These are phyloP conservation scores for Muscina levida DNA, from an alignment of 2,888 invertebrate species.

Conservation along the genomic window DNA sequence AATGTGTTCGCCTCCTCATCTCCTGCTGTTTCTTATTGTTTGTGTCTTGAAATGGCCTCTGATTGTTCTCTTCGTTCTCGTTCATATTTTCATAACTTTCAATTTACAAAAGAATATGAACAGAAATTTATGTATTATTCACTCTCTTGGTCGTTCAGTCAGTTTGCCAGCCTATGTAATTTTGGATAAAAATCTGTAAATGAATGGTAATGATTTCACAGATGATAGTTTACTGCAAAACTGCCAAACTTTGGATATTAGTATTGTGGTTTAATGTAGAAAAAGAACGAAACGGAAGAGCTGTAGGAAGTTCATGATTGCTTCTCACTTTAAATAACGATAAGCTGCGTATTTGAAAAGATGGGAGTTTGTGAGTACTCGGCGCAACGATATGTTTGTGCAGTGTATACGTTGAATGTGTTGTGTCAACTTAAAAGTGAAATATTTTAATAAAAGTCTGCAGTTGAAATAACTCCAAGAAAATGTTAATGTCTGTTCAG, in stretches of 20 bases:
- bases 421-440: no score
- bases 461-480: no score
- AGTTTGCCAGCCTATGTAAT: neutral
- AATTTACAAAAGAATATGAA: slow-evolving; percentile 19
- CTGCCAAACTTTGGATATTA: neutral
- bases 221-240: neutral
- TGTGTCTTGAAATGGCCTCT: neutral
- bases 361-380: no score
- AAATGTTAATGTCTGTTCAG: no score
- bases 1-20: neutral
- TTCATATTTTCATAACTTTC: slow-evolving; percentile 18
- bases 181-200: neutral
- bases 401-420: no score
- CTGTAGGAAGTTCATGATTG: no score
- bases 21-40: neutral
- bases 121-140: neutral
- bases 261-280: no score
- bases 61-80: neutral
- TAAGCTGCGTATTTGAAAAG: no score
- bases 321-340: no score
- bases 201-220: neutral
- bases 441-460: no score
- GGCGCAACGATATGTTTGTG: no score
- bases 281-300: no score
- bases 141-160: neutral